A percentile compares a stretch with the other conserved stretches of the same genome.
Conservation (phyloP, 2,797 vertebrate species). For the Chiroxiphia lanceolata region DNA sequence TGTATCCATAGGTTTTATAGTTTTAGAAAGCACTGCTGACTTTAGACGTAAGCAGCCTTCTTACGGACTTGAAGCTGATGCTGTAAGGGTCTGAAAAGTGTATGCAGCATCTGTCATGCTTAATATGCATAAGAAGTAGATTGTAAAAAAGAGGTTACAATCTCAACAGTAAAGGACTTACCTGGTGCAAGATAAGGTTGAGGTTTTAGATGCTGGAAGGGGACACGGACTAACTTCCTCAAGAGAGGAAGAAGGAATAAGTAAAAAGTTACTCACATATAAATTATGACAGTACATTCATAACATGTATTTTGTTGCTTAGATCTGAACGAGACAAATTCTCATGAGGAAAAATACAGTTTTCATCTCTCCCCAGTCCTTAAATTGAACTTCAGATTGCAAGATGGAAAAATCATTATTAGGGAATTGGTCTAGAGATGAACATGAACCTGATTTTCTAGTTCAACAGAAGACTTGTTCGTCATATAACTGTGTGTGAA, state of each 20-base stretch:
- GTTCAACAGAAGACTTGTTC: constrained; percentile 1
- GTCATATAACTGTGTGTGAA: not conserved
- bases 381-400: constrained; percentile 25
- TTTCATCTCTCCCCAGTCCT: not conserved
- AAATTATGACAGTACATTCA: not conserved
- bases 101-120: not conserved
- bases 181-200: not conserved
- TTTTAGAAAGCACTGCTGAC: not conserved
- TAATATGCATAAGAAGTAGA: not conserved
- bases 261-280: not conserved
- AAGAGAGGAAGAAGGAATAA: not conserved
- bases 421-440: not conserved
- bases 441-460: constrained; percentile 3
- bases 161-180: not conserved
- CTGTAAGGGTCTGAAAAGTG: not conserved
- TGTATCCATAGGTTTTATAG: not conserved
- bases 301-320: not conserved
- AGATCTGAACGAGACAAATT: not conserved
- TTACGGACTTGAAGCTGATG: not conserved
- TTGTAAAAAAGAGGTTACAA: not conserved
- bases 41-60: not conserved
- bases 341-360: not conserved
- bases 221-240: not conserved
- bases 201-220: not conserved
- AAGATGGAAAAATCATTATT: constrained; percentile 31